Evolutionary conservation across 2,888 invertebrate genomes (phyloP), one percentile per base, ranked within the genome.

Genomic region (Physocephala rufipes): DNA sequence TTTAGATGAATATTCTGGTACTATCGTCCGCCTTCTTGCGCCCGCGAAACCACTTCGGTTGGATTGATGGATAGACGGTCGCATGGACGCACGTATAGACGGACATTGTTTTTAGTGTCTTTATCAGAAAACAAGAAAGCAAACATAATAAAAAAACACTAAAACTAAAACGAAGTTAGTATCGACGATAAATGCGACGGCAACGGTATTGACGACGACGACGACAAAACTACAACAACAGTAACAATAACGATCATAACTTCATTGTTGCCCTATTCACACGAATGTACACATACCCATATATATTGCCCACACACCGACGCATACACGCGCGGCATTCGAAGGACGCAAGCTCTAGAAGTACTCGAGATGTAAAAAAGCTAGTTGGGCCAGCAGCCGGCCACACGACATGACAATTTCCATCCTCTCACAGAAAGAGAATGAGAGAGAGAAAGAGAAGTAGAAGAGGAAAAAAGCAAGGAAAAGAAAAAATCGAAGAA

Each of bases 61-160:
- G 36, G 36, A 36, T 36, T 4, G 5, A 36, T 36, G 36, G 36
- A 36, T 36, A 9, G 36, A n/a, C n/a, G n/a, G n/a, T n/a, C n/a
- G n/a, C n/a, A n/a, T n/a, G n/a, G n/a, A n/a, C n/a, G n/a, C n/a
- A n/a, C n/a, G n/a, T n/a, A n/a, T n/a, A n/a, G n/a, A n/a, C n/a
- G n/a, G n/a, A n/a, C n/a, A n/a, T n/a, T 26, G 58, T 26, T 13
- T 15, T n/a, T 30, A 7, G 55, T 30, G 51, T 65, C 65, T 49
- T 65, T 55, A 66, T 66, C 55, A 55, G 51, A 36, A 43, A 45
- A 58, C 43, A 58, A 36, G 55, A 43, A n/a, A 67, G 55, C 28
- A 30, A 65, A 26, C 65, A 36, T 9, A 28, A 65, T 28, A 15
- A 65, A 55, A 55, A 53, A 53, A 58, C 43, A 67, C 36, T 7